A percentile compares a stretch with the other conserved stretches of the same genome.
Evolutionary conservation across 2,113 vertebrate genomes (phyloP).

Genomic region (Antechinus stuartii): DNA sequence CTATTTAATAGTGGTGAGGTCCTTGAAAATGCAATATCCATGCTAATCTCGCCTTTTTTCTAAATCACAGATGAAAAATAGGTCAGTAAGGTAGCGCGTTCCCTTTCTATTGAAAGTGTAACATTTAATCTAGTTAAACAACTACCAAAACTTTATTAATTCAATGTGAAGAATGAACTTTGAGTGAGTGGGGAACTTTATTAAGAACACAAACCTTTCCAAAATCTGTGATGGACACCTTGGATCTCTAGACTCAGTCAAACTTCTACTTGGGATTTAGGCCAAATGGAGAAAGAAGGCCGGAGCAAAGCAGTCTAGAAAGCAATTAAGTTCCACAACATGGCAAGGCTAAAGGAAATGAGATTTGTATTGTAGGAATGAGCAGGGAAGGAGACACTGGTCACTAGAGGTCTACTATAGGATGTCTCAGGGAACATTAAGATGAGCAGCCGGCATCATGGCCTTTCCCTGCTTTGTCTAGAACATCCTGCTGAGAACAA

Average conservation of each 20-base stretch:
- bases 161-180: constrained; percentile 74
- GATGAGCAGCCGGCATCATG: constrained; percentile 22
- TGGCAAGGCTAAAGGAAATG: constrained; percentile 28
- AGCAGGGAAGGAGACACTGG: neutral
- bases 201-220: constrained; percentile 43
- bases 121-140: constrained; percentile 85
- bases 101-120: constrained; percentile 78
- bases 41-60: constrained; percentile 87
- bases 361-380: constrained; percentile 22
- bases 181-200: constrained; percentile 61
- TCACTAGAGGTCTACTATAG: neutral
- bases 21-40: constrained; percentile 89
- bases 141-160: constrained; percentile 85
- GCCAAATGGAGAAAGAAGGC: constrained; percentile 10
- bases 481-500: constrained; percentile 43
- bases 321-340: constrained; percentile 33
- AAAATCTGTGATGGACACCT: constrained; percentile 32
- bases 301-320: neutral
- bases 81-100: constrained; percentile 81
- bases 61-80: constrained; percentile 87
- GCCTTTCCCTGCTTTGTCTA: neutral
- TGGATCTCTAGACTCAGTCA: constrained; percentile 31
- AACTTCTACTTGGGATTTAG: constrained; percentile 7
- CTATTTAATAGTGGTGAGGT: constrained; percentile 88
- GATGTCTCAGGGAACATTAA: constrained; percentile 16